Percentiles rank a stretch among this genome's conserved stretches.
These are phyloP conservation scores for Eriocheir sinensis DNA, from an alignment of 1,140 invertebrate genomes.

Conservation along the genomic window DNA sequence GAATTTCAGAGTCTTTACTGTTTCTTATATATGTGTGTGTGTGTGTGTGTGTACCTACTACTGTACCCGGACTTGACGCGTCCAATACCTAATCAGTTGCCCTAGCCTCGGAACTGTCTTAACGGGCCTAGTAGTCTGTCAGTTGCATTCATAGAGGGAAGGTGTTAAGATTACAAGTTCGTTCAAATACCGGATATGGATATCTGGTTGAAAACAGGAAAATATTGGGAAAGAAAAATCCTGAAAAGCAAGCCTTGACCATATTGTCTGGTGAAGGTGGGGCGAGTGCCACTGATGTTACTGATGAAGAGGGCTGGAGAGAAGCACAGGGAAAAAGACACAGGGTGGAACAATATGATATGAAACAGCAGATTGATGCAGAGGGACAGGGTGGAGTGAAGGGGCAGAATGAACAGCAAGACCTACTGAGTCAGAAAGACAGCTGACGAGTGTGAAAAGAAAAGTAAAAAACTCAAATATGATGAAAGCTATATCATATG, in stretches of 20 bases:
- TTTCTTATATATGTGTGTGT: too few species aligned
- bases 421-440: not conserved
- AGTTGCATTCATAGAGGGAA: too few species aligned
- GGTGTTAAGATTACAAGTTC: too few species aligned
- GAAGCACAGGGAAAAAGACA: not conserved
- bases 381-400: not conserved
- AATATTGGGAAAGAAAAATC: not conserved
- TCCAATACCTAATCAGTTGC: too few species aligned
- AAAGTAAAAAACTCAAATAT: not conserved
- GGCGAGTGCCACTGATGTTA: not conserved
- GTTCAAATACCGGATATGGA: too few species aligned
- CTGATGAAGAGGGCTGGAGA: not conserved
- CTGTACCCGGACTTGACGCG: too few species aligned
- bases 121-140: too few species aligned
- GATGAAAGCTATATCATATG: not conserved
- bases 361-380: not conserved
- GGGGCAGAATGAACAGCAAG: not conserved
- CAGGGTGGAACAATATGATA: not conserved
- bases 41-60: too few species aligned
- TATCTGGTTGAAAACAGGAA: slow-evolving; percentile 31
- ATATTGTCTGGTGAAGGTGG: not conserved
- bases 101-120: too few species aligned
- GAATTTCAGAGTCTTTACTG: too few species aligned
- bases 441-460: not conserved
- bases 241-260: not conserved